phyloP scores from a whole-genome alignment of 2,113 vertebrate species.

The Cygnus buccinator region DNA sequence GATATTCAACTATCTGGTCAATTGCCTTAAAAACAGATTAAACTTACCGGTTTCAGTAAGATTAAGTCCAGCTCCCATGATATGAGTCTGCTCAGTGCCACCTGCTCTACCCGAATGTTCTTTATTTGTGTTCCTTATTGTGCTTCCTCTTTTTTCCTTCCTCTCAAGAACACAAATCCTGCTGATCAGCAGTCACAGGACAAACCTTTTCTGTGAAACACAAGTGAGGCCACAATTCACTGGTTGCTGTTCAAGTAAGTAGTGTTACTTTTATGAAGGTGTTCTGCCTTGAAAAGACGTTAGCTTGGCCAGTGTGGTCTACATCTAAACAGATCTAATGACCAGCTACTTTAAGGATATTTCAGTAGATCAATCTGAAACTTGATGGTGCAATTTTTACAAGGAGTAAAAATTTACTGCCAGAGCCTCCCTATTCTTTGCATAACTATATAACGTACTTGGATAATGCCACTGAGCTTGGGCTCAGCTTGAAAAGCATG shows the following conservation, averaged over 20 bases:
- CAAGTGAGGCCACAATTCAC: not conserved
- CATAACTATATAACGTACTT: no score
- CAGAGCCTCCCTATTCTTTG: not conserved
- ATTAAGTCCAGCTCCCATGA: not conserved
- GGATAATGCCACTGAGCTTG: not conserved
- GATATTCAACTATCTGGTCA: not conserved
- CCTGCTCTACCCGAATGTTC: not conserved
- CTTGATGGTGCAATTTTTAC: not conserved
- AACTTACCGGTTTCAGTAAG: not conserved
- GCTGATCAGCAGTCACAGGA: not conserved
- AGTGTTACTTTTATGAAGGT: not conserved
- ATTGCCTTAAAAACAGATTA: not conserved
- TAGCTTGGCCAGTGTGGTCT: not conserved
- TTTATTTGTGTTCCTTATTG: not conserved
- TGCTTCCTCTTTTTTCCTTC: not conserved
- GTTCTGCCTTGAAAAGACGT: not conserved
- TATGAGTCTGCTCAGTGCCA: not conserved
- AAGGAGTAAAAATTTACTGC: not conserved
- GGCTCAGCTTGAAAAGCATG: not conserved
- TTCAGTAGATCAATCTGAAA: not conserved
- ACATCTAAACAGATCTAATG: not conserved
- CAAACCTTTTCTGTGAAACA: not conserved
- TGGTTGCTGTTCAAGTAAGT: not conserved
- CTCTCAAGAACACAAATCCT: not conserved
- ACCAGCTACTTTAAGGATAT: not conserved